Conservation (phyloP, 2,888 invertebrate genomes). For the Drosophila tanythrix region DNA sequence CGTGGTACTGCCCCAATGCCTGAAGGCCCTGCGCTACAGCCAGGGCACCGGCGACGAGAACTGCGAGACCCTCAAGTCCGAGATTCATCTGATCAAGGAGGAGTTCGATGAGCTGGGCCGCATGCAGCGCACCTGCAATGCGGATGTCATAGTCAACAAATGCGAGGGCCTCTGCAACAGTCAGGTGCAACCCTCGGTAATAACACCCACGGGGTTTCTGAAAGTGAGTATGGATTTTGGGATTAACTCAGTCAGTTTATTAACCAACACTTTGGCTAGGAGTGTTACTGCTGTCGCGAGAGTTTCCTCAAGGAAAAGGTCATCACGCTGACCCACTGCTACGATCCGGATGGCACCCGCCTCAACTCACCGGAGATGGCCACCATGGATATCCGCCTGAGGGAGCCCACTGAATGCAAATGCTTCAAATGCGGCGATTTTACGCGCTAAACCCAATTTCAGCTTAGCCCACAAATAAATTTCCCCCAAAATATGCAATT, state of each 20-base stretch:
- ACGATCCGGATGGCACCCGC: slow-evolving; percentile 93
- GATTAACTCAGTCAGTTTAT: background rate
- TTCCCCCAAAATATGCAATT: slow-evolving; percentile 21
- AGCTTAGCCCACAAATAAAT: slow-evolving; percentile 39
- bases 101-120: slow-evolving; percentile 95
- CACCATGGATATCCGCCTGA: slow-evolving; percentile 92
- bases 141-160: slow-evolving; percentile 95
- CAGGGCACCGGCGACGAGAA: slow-evolving; percentile 87
- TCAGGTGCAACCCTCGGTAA: slow-evolving; percentile 95
- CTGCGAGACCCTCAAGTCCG: slow-evolving; percentile 94
- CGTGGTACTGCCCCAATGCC: slow-evolving; percentile 49
- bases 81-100: slow-evolving; percentile 95
- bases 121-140: slow-evolving; percentile 93
- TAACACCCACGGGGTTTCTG: slow-evolving; percentile 94
- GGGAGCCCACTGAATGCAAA: slow-evolving; percentile 95
- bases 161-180: slow-evolving; percentile 97
- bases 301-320: slow-evolving; percentile 92
- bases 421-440: slow-evolving; percentile 96
- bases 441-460: slow-evolving; percentile 87
- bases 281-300: slow-evolving; percentile 96
- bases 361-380: slow-evolving; percentile 89
- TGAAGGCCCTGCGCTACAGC: slow-evolving; percentile 77
- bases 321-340: slow-evolving; percentile 93
- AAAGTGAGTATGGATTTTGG: slow-evolving; percentile 85
- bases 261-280: slow-evolving; percentile 85